Evolutionary conservation across 2,797 vertebrate genomes (phyloP).

Genomic region (Okamejei kenojei): DNA sequence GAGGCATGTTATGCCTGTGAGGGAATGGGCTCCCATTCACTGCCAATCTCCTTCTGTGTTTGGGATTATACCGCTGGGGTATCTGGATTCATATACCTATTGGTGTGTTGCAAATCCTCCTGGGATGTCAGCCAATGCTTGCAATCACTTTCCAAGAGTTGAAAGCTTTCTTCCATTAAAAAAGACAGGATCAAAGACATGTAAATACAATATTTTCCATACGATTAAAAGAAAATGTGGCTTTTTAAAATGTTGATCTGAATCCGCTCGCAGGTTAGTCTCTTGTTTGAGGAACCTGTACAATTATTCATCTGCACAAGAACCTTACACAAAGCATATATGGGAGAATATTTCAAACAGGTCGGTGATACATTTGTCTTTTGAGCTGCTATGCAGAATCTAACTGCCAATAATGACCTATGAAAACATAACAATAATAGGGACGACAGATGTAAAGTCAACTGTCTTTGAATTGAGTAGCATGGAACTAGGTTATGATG

Average conservation of each 20-base stretch:
- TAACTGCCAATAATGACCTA: conserved; percentile 14
- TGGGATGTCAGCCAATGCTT: neutral
- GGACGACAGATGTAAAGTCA: conserved; percentile 19
- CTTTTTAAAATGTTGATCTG: neutral
- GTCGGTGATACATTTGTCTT: neutral
- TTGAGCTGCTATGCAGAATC: conserved; percentile 2
- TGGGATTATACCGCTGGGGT: neutral
- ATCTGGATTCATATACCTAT: neutral
- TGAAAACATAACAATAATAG: neutral
- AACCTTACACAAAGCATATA: neutral
- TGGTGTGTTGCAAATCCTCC: neutral
- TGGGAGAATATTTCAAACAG: neutral
- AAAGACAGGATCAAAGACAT: neutral
- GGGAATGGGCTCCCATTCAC: neutral
- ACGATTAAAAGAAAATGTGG: neutral
- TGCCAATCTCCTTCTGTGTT: neutral
- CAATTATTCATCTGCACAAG: neutral
- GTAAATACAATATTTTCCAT: neutral
- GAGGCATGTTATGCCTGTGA: too few relatives aligned
- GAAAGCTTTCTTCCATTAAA: neutral
- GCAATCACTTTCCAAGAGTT: neutral
- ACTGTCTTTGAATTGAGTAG: conserved; percentile 17
- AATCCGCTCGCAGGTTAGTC: neutral
- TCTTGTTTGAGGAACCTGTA: neutral
- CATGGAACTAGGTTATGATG: conserved; percentile 7